Percentiles rank a stretch among this genome's conserved stretches.
Conservation (phyloP, 1,140 invertebrate species). For the Psix sp. region DNA sequence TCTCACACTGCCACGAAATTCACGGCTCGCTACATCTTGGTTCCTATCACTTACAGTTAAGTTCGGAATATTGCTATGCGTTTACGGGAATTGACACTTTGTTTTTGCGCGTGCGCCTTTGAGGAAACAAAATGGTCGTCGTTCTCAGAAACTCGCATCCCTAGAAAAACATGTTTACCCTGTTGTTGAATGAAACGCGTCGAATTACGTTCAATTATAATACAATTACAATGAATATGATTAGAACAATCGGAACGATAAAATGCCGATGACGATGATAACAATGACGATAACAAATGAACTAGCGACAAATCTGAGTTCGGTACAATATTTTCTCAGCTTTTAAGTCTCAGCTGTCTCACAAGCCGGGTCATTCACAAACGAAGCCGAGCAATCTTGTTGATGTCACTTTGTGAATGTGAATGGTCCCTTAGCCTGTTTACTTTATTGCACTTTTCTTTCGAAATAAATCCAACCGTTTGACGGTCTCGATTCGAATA, state of each 20-base stretch:
- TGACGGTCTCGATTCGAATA: slow-evolving; percentile 23
- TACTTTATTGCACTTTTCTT: too few relatives aligned
- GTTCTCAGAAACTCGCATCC: slow-evolving; percentile 64
- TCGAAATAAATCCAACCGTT: slow-evolving; percentile 33
- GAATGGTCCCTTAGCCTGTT: too few relatives aligned
- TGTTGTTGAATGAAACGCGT: slow-evolving; percentile 75
- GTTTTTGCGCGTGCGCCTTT: slow-evolving; percentile 47
- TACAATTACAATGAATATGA: slow-evolving; percentile 53
- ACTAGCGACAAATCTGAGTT: slow-evolving; percentile 42
- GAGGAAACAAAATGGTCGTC: slow-evolving; percentile 71
- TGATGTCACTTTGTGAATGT: too few relatives aligned
- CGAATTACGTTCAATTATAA: slow-evolving; percentile 50
- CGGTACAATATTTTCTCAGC: too few relatives aligned
- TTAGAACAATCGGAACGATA: slow-evolving; percentile 39
- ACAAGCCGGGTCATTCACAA: too few relatives aligned
- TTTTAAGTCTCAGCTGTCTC: too few relatives aligned
- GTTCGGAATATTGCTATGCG: slow-evolving; percentile 69
- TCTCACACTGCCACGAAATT: slow-evolving; percentile 25
- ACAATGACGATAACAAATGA: slow-evolving; percentile 47
- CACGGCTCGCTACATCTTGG: neutral
- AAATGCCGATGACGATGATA: slow-evolving; percentile 50
- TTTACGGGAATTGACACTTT: slow-evolving; percentile 71
- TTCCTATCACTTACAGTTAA: neutral
- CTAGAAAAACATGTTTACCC: slow-evolving; percentile 72
- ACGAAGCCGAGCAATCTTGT: too few relatives aligned